A percentile compares a stretch with the other conserved stretches of the same genome.
Evolutionary conservation across 2,888 invertebrate species (phyloP).

Genomic region (Cetonia aurata): DNA sequence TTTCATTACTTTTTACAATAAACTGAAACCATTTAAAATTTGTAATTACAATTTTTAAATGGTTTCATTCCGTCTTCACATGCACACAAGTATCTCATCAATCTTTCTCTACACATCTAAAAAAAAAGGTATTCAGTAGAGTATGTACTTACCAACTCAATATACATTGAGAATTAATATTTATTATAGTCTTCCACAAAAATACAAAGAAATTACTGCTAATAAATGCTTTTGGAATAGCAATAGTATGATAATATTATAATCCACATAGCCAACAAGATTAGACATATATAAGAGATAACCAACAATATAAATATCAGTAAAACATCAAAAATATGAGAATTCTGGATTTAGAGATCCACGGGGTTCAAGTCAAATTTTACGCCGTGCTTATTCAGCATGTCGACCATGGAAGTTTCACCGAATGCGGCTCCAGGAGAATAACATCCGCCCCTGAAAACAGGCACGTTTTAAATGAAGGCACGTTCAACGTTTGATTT

Average conservation of each 20-base stretch:
- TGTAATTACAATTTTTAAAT: too few species aligned
- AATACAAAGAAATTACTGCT: too few species aligned
- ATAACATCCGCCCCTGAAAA: slow-evolving; percentile 85
- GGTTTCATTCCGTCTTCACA: too few species aligned
- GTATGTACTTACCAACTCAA: not conserved
- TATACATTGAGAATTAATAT: not conserved
- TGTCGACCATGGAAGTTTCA: slow-evolving; percentile 82
- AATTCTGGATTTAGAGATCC: slow-evolving; percentile 24
- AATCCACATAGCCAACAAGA: too few species aligned
- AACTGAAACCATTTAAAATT: too few species aligned
- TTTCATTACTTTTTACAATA: too few species aligned
- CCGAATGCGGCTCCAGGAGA: slow-evolving; percentile 89
- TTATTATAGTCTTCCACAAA: not conserved
- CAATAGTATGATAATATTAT: not conserved
- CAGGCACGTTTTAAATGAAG: not conserved
- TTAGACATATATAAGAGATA: too few species aligned
- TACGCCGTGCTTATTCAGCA: slow-evolving; percentile 79
- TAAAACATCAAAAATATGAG: too few species aligned
- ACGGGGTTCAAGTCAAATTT: slow-evolving; percentile 73
- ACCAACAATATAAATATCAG: too few species aligned
- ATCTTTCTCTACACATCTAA: too few species aligned
- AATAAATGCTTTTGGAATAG: not conserved
- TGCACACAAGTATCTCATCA: too few species aligned
- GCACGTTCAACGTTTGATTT: not conserved
- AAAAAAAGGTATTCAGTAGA: too few species aligned